Evolutionary conservation across 2,113 vertebrate genomes (phyloP), one percentile per base, ranked within the genome.

Genomic region (Castor canadensis): DNA sequence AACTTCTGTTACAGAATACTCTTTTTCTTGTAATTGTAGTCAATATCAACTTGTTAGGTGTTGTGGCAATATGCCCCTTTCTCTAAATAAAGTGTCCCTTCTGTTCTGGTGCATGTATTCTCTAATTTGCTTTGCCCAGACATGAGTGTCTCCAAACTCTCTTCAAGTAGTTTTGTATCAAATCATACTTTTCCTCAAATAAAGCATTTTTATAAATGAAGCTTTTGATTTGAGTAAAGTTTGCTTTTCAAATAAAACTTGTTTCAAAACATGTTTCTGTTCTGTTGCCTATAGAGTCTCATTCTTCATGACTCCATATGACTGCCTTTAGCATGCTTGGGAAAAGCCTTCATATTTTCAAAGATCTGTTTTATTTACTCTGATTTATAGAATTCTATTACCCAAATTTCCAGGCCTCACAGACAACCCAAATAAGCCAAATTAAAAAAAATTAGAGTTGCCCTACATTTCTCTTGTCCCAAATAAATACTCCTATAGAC

Each of bases 221-320:
- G 7, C 10, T 87, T 69, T 49, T 58, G 38, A 67, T 96, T 80
- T 66, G 76, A 85, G 77, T 67, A 88, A 93, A 84, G 4, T 17
- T 84, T 67, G 4, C 32, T 5, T 54, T 94, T 87, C 58, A 84
- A 93, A 86, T 91, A 93, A 89, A 94, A 92, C 0, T 86, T 82
- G 3, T 71, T 52, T 86, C 71, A 80, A 89, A 83, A 87, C 17
- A 79, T 43, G 11, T 35, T 75, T 77, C 43, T 80, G 1, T 24
- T 81, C 45, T 73, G 38, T 88, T 81, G 22, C 4, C 66, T 58
- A 11, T 30, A 35, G 4, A 54, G 12, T 83, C 91, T 91, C 82
- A 35, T 69, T 81, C 72, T 80, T 76, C 24, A 17, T 62, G 40
- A 67, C 20, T 66, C 2, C 28, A 19, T 24, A 28, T 73, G 6